Conservation (phyloP, 2,797 vertebrate genomes). For the Peromyscus eremicus region DNA sequence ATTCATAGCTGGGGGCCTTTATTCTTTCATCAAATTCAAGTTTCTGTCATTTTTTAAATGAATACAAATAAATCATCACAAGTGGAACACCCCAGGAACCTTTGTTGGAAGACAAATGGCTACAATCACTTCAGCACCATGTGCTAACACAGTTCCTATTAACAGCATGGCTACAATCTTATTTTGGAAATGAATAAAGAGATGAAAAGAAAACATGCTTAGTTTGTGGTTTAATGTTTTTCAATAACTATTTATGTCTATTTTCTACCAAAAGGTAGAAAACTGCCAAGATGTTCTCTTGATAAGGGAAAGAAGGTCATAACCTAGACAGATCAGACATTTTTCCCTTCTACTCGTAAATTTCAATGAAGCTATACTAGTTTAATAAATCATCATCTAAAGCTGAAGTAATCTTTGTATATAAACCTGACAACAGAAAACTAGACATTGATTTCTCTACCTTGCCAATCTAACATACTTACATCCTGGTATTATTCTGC, state of each 20-base stretch:
- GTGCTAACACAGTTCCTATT: background rate
- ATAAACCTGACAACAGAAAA: background rate
- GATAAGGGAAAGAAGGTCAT: background rate
- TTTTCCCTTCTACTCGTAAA: background rate
- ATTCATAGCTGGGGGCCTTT: conserved; percentile 28
- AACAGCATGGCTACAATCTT: background rate
- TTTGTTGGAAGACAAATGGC: conserved; percentile 14
- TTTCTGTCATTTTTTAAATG: conserved; percentile 48
- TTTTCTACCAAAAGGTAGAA: background rate
- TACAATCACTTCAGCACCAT: background rate
- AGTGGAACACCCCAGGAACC: background rate
- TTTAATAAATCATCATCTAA: background rate
- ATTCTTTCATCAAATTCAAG: conserved; percentile 54
- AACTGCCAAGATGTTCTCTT: background rate
- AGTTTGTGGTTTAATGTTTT: conserved; percentile 7
- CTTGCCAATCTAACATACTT: background rate
- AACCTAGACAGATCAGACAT: background rate
- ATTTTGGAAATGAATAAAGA: conserved; percentile 59
- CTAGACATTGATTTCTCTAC: background rate
- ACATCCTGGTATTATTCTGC: background rate
- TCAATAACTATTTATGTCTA: background rate
- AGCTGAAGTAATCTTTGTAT: background rate
- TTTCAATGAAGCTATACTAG: background rate
- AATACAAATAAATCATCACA: conserved; percentile 53
- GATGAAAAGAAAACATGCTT: conserved; percentile 28